Conservation (phyloP, 1,140 invertebrate genomes). For the Zaprionus ornatus region DNA sequence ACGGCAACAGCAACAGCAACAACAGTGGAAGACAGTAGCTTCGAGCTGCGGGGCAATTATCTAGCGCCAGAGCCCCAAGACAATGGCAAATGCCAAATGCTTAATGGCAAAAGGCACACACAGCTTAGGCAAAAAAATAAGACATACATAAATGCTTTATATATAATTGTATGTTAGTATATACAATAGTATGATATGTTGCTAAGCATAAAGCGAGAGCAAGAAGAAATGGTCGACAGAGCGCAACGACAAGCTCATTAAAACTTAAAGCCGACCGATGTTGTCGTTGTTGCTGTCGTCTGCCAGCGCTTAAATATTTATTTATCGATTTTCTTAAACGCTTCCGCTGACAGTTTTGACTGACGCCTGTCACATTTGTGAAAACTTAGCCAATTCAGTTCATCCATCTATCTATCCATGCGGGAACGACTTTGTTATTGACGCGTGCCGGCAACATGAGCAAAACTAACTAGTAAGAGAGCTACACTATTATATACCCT, state of each 20-base stretch:
- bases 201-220: slow-evolving; percentile 21
- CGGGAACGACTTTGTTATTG: slow-evolving; percentile 23
- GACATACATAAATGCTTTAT: background rate
- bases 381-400: slow-evolving; percentile 33
- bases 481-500: background rate
- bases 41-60: slow-evolving; percentile 39
- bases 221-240: slow-evolving; percentile 30
- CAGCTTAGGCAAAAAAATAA: slow-evolving; percentile 7
- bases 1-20: slow-evolving; percentile 38
- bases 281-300: background rate
- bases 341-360: slow-evolving; percentile 63
- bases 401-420: slow-evolving; percentile 28
- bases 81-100: slow-evolving; percentile 44
- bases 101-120: slow-evolving; percentile 41
- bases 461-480: background rate
- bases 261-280: slow-evolving; percentile 27
- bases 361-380: slow-evolving; percentile 69
- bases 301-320: slow-evolving; percentile 52
- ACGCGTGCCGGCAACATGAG: slow-evolving; percentile 20
- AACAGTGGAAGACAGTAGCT: slow-evolving; percentile 22
- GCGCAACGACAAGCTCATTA: slow-evolving; percentile 46
- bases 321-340: slow-evolving; percentile 74
- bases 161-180: slow-evolving; percentile 3
- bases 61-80: slow-evolving; percentile 44
- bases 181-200: slow-evolving; percentile 20